Conservation (phyloP, 1,140 invertebrate species). For the Macrosteles quadrilineatus region DNA sequence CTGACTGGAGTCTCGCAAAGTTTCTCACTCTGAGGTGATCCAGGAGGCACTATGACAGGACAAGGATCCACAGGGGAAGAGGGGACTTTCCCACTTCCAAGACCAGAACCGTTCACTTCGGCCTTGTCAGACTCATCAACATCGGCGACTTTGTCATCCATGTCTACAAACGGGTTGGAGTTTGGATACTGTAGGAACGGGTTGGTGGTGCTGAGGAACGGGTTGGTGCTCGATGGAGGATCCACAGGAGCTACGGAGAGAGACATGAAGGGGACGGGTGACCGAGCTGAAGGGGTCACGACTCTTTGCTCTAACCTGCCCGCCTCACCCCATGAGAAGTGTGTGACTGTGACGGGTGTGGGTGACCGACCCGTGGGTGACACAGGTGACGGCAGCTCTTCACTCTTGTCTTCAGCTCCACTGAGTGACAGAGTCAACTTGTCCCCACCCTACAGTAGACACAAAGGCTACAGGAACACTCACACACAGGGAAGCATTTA, state of each 20-base stretch:
- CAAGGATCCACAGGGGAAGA: slow-evolving; percentile 9
- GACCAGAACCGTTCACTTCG: neutral
- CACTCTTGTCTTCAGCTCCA: slow-evolving; percentile 14
- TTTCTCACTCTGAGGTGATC: neutral
- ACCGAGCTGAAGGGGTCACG: slow-evolving; percentile 41
- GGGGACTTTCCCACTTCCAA: neutral
- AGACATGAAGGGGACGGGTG: slow-evolving; percentile 39
- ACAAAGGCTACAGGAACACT: slow-evolving; percentile 17
- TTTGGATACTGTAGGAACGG: slow-evolving; percentile 54
- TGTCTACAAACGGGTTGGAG: slow-evolving; percentile 55
- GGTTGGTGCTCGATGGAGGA: slow-evolving; percentile 35
- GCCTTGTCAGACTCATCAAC: slow-evolving; percentile 40
- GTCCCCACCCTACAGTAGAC: slow-evolving; percentile 63
- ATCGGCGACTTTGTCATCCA: slow-evolving; percentile 52
- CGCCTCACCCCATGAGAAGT: slow-evolving; percentile 55
- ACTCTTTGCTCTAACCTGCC: slow-evolving; percentile 54
- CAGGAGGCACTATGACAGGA: neutral
- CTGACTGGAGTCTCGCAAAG: neutral
- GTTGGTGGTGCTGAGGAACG: slow-evolving; percentile 50
- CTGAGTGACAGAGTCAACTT: slow-evolving; percentile 66
- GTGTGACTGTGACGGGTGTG: slow-evolving; percentile 58
- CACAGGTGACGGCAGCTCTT: slow-evolving; percentile 31
- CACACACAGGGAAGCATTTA: no score
- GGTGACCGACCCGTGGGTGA: slow-evolving; percentile 45
- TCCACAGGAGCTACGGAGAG: slow-evolving; percentile 39